These are phyloP conservation scores for Sarcophilus harrisii DNA, from an alignment of 2,797 vertebrate species.

Conservation along the genomic window DNA sequence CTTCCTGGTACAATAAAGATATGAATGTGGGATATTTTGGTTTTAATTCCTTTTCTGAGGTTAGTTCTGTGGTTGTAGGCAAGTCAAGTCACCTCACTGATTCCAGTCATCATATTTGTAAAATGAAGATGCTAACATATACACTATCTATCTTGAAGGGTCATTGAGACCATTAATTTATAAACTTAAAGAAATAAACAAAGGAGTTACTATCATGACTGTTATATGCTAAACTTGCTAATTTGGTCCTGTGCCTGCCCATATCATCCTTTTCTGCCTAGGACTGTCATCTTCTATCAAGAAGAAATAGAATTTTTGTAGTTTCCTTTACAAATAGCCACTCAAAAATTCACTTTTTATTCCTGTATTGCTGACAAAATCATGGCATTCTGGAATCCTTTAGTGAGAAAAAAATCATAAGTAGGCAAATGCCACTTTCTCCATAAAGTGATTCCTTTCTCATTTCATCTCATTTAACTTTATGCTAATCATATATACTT, in stretches of 20 bases:
- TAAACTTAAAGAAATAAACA: neutral
- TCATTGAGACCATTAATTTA: neutral
- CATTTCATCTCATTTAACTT: slow-evolving; percentile 4
- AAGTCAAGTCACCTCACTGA: neutral
- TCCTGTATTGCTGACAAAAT: neutral
- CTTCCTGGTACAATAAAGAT: neutral
- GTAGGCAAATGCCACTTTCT: neutral
- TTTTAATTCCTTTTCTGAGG: neutral
- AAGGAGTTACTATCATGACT: neutral
- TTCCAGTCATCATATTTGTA: neutral
- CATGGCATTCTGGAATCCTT: neutral
- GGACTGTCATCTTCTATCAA: neutral
- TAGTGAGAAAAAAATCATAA: neutral
- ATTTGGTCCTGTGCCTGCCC: neutral
- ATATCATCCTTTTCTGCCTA: neutral
- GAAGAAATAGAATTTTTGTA: neutral
- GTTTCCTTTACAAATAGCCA: neutral
- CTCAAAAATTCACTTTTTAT: neutral
- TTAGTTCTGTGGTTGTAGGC: neutral
- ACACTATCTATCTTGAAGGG: neutral
- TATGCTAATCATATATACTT: neutral
- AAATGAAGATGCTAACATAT: neutral
- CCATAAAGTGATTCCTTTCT: neutral
- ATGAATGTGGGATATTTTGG: neutral
- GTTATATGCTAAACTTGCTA: neutral